phyloP scores from a whole-genome alignment of 2,888 invertebrate species.

The Amphipyra berbera region DNA sequence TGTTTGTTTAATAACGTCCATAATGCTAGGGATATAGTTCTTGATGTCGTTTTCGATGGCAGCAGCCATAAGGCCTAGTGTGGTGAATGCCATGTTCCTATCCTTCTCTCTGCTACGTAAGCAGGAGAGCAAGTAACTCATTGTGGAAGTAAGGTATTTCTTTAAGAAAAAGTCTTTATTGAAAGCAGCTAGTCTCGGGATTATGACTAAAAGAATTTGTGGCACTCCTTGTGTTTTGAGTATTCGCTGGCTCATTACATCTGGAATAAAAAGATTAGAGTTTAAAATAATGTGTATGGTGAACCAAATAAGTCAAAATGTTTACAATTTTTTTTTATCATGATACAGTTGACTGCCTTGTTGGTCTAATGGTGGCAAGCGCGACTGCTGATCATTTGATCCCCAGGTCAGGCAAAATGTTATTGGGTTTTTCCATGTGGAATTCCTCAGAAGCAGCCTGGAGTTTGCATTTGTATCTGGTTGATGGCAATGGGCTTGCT shows the following conservation, averaged over 20 bases:
- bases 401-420: no score
- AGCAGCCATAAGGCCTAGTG: conserved; percentile 96
- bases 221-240: conserved; percentile 95
- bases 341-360: no score
- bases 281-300: background rate
- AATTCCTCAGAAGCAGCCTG: no score
- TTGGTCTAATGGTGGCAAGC: no score
- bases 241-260: conserved; percentile 94
- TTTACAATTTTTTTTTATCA: no score
- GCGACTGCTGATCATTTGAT: no score
- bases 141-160: conserved; percentile 93
- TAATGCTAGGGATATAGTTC: conserved; percentile 94
- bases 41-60: conserved; percentile 96
- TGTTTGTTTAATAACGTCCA: conserved; percentile 94
- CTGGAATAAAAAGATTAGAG: conserved; percentile 71
- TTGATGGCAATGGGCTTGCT: no score
- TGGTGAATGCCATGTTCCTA: conserved; percentile 95
- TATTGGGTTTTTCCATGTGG: no score
- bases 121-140: conserved; percentile 94
- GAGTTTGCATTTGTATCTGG: no score
- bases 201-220: conserved; percentile 95
- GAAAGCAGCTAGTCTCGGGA: conserved; percentile 98
- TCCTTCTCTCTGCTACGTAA: conserved; percentile 96
- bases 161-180: conserved; percentile 94
- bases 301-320: no score